Evolutionary conservation across 2,113 vertebrate genomes (phyloP), one percentile per base, ranked within the genome.

Genomic region (Nibea coibor): DNA sequence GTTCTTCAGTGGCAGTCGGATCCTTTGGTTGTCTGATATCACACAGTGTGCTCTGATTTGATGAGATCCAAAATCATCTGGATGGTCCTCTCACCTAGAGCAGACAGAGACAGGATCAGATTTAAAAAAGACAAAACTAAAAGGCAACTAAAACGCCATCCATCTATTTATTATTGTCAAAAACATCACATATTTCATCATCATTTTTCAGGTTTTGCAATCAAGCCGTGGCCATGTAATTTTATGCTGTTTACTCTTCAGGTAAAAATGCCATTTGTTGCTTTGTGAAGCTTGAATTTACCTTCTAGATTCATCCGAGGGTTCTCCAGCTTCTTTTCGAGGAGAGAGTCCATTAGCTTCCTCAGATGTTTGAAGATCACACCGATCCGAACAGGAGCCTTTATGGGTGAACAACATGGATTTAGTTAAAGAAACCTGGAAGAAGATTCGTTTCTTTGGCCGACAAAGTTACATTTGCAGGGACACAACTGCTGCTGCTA

Each of bases 301-400:
- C 98, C 97, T 96, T 99, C 96, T 72, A 98, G 95, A 22, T 95
- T 96, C 95, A 98, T 96, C 91, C 96, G 96, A 2, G 98, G 98
- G 87, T 98, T 97, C 93, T 97, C 96, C 81, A 99, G 95, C 84
- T 99, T 99, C 93, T 96, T 96, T 84, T 96, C 96, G 66, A 99
- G 93, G 84, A 99, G 93, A 39, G 95, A 96, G 70, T 99, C 97
- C 85, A 99, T 97, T 65, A 99, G 96, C 81, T 95, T 93, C 88
- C 98, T 95, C 65, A 99, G 91, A 61, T 99, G 97, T 89, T 99
- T 99, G 90, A 99, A 99, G 94, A 99, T 99, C 56, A 99, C 98
- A 0, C 97, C 97, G 22, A 99, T 98, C 82, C 99, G 96, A 5
- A 99, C 97, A 14, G 98, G 98, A 85, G 98, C 98, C 98, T 98